phyloP scores from a whole-genome alignment of 2,113 vertebrate species.

The Prietella phreatophila region DNA sequence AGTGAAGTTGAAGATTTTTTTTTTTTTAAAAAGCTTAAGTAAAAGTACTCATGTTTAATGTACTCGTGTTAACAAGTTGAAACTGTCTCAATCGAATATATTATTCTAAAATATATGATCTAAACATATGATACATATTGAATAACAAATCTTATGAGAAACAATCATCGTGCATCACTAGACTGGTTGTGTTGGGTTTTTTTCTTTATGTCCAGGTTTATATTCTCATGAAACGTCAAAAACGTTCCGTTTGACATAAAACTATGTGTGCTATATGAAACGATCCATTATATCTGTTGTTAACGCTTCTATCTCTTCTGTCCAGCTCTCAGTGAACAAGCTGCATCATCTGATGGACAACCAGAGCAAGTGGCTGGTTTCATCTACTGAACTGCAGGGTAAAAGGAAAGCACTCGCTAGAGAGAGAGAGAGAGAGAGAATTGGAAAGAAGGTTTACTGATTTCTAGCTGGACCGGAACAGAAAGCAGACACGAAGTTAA shows the following conservation, averaged over 20 bases:
- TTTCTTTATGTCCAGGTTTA: not conserved
- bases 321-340: not conserved
- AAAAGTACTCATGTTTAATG: too few species aligned
- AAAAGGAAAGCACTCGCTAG: not conserved
- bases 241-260: not conserved
- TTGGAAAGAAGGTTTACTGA: not conserved
- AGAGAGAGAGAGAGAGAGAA: not conserved
- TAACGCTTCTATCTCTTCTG: not conserved
- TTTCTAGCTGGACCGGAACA: not conserved
- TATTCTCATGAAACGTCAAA: not conserved
- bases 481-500: not conserved
- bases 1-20: too few species aligned
- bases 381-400: not conserved
- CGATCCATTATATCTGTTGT: not conserved
- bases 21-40: too few species aligned
- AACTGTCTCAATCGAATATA: not conserved
- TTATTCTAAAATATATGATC: not conserved
- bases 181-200: not conserved
- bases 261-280: not conserved
- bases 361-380: not conserved
- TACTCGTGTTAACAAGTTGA: not conserved
- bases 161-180: not conserved
- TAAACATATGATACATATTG: not conserved
- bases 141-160: not conserved
- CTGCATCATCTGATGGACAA: constrained; percentile 38